Percentiles rank a stretch among this genome's conserved stretches.
Evolutionary conservation across 2,113 vertebrate species (phyloP).

Genomic region (Procavia capensis): DNA sequence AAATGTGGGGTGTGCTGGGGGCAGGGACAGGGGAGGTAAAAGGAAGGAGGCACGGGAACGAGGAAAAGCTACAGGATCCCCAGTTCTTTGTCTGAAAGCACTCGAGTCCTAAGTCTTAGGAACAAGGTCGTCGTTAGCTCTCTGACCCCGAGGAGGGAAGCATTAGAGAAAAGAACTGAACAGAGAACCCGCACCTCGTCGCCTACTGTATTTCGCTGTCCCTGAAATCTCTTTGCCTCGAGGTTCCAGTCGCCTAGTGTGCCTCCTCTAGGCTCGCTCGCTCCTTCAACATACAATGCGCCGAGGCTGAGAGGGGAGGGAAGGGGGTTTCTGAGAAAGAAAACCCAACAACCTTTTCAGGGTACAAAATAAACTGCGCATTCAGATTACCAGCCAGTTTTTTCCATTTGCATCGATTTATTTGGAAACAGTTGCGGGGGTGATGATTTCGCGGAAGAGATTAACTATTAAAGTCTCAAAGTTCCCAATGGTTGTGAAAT

Average conservation of each 20-base stretch:
- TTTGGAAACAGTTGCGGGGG: slow-evolving; percentile 54
- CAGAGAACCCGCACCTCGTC: neutral
- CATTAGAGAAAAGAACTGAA: slow-evolving; percentile 1
- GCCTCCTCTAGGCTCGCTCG: neutral
- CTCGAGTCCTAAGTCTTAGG: slow-evolving; percentile 34
- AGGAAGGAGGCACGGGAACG: neutral
- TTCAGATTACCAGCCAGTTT: neutral
- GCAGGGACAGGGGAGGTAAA: neutral
- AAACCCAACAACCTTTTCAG: neutral
- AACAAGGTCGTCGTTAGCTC: slow-evolving; percentile 51
- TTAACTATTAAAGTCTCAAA: slow-evolving; percentile 59
- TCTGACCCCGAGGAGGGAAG: slow-evolving; percentile 27
- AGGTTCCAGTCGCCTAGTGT: neutral
- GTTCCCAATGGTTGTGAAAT: slow-evolving; percentile 72
- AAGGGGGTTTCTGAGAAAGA: neutral
- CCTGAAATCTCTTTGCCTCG: neutral
- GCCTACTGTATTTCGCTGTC: slow-evolving; percentile 9
- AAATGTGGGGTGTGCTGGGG: neutral
- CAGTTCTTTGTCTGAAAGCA: slow-evolving; percentile 69
- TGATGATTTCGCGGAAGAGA: slow-evolving; percentile 37
- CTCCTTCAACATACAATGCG: neutral
- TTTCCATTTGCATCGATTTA: neutral
- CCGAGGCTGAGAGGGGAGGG: neutral
- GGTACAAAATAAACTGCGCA: neutral
- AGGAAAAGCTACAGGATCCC: neutral